phyloP scores from a whole-genome alignment of 2,888 invertebrate species.

The Eumerus sabulonum region DNA sequence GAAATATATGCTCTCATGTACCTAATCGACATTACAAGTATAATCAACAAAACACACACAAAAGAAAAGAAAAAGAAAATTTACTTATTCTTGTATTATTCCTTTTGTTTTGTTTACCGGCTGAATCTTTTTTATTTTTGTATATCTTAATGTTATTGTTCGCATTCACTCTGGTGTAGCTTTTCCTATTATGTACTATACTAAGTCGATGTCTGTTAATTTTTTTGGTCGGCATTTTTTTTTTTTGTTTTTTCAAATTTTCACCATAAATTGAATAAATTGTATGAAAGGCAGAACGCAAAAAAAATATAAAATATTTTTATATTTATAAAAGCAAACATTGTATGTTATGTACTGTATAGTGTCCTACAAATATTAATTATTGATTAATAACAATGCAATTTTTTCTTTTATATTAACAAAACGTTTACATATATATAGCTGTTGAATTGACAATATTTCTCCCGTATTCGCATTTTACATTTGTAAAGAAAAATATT shows the following conservation, averaged over 20 bases:
- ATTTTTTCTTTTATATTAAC: slow-evolving; percentile 47
- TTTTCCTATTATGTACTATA: slow-evolving; percentile 21
- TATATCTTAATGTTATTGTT: slow-evolving; percentile 29
- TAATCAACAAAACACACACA: slow-evolving; percentile 37
- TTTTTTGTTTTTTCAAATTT: slow-evolving; percentile 30
- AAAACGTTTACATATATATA: slow-evolving; percentile 29
- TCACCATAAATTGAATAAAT: slow-evolving; percentile 18
- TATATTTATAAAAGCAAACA: slow-evolving; percentile 10
- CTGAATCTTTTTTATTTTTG: slow-evolving; percentile 34
- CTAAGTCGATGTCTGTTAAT: too few relatives aligned
- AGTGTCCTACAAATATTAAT: slow-evolving; percentile 44
- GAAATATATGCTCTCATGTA: slow-evolving; percentile 62
- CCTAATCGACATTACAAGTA: slow-evolving; percentile 51
- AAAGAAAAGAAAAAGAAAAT: too few relatives aligned
- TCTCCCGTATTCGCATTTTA: slow-evolving; percentile 53
- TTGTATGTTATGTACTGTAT: slow-evolving; percentile 40
- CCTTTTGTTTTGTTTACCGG: slow-evolving; percentile 38
- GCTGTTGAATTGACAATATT: slow-evolving; percentile 50
- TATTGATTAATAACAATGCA: slow-evolving; percentile 54
- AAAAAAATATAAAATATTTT: slow-evolving; percentile 5
- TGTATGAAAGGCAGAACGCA: slow-evolving; percentile 38
- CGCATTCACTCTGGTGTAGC: slow-evolving; percentile 51
- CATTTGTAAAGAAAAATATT: slow-evolving; percentile 56
- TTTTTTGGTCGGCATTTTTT: too few relatives aligned
- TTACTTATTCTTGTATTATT: slow-evolving; percentile 45